These are phyloP conservation scores for Corbicula japonica DNA, from an alignment of 2,888 invertebrate species.

Conservation along the genomic window DNA sequence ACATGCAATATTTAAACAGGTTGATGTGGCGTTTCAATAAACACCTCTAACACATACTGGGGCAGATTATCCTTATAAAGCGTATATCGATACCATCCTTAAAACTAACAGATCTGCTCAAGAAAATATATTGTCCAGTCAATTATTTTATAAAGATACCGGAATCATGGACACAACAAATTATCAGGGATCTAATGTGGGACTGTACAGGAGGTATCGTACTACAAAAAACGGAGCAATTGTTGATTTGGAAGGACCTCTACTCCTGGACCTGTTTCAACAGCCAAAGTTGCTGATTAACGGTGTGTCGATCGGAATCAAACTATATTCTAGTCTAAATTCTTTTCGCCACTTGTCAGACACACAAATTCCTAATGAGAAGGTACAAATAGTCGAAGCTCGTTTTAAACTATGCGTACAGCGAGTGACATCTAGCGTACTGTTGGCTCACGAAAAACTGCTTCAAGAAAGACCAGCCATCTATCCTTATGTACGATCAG, in stretches of 20 bases:
- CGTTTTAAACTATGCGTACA: slow-evolving; percentile 53
- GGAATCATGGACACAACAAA: slow-evolving; percentile 32
- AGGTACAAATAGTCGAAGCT: slow-evolving; percentile 54
- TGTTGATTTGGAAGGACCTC: slow-evolving; percentile 48
- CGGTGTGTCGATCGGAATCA: slow-evolving; percentile 45
- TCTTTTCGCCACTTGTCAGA: slow-evolving; percentile 47
- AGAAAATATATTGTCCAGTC: slow-evolving; percentile 10
- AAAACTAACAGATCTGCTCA: slow-evolving; percentile 23
- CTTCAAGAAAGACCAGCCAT: slow-evolving; percentile 42
- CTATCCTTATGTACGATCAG: slow-evolving; percentile 49
- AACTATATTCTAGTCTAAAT: slow-evolving; percentile 48
- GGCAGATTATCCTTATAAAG: slow-evolving; percentile 63
- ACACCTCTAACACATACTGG: slow-evolving; percentile 35
- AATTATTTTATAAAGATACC: slow-evolving; percentile 51
- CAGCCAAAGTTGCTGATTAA: slow-evolving; percentile 51
- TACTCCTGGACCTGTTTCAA: slow-evolving; percentile 47
- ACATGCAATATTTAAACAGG: slow-evolving; percentile 39
- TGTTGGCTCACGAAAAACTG: slow-evolving; percentile 44
- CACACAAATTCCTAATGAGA: slow-evolving; percentile 1
- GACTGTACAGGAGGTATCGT: slow-evolving; percentile 26
- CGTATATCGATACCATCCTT: slow-evolving; percentile 61
- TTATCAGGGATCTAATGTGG: slow-evolving; percentile 45
- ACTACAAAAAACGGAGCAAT: slow-evolving; percentile 43
- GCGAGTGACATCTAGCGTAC: slow-evolving; percentile 26
- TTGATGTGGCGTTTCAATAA: neutral